Evolutionary conservation across 2,797 vertebrate species (phyloP).

Genomic region (Mormyrops attenuatus): DNA sequence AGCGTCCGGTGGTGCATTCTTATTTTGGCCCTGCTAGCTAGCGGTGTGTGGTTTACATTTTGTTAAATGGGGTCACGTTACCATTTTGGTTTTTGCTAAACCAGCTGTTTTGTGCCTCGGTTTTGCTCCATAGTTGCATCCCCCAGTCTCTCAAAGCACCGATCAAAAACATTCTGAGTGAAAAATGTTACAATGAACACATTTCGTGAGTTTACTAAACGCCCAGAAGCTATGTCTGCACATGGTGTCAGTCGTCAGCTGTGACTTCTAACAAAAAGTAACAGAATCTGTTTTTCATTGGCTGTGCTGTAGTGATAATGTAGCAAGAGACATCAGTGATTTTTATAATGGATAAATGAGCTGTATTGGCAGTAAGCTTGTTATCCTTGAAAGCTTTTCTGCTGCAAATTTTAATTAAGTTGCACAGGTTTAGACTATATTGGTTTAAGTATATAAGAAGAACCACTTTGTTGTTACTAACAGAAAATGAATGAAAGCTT

Average conservation of each 20-base stretch:
- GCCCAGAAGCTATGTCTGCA: not conserved
- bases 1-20: not conserved
- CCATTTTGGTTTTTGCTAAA: not conserved
- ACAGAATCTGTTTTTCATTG: not conserved
- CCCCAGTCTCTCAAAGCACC: not conserved
- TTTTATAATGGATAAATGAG: not conserved
- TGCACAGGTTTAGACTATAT: not conserved
- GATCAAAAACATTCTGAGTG: not conserved
- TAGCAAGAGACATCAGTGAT: not conserved
- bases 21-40: not conserved
- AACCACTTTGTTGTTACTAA: not conserved
- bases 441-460: not conserved
- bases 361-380: not conserved
- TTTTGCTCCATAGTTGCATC: not conserved
- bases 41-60: not conserved
- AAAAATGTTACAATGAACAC: not conserved
- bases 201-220: not conserved
- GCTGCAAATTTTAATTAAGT: not conserved
- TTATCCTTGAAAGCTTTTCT: not conserved
- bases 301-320: not conserved
- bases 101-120: not conserved
- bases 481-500: not conserved
- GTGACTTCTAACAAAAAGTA: not conserved
- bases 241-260: not conserved
- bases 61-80: not conserved